Base-by-base conservation (phyloP, 2,113 vertebrate species). In the Brachionichthys hirsutus region DNA sequence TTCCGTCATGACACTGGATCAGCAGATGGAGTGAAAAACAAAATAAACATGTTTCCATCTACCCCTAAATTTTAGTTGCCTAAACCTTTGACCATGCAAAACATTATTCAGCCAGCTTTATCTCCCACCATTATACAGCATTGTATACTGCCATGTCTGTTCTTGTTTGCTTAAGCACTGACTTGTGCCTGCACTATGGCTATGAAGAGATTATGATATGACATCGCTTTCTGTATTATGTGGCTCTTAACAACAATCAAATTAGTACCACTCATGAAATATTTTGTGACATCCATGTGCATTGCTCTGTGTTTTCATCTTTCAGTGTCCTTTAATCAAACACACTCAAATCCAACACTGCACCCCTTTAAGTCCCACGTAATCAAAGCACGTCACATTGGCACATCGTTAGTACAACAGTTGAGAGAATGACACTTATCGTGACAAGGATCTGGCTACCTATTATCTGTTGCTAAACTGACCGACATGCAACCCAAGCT, bases 371-470 rank as follows among this genome's bases (percentile, higher is more conserved):
- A 83, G 66, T 77, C 82, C 65, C 73, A 75, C 72, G 85, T 90
- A 90, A 87, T 87, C 81, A 87, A 76, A 81, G 80, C 75, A 80
- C 82, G 79, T 84, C 74, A 82, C 83, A 85, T 81, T 83, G 76
- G 79, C 67, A 78, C 82, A 66, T 85, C 78, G 71, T 56, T 81
- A 70, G 77, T 66, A 73, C 62, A 17, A 43, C 63, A 65, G 80
- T 80, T 48, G 50, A 82, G 68, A 60, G 83, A 87, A 72, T 77
- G 67, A 75, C 80, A 73, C 68, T 74, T 86, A 85, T 87, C 87
- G 84, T 88, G 84, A 90, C 87, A 81, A 88, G 87, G 67, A 87
- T 90, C 84, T 69, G 44, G 81, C 76, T 74, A 64, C 68, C 79
- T 72, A 85, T 88, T 87, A 86, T 86, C 65, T 78, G 67, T 68